phyloP scores from a whole-genome alignment of 2,797 vertebrate genomes.

The Serranus cabrilla region DNA sequence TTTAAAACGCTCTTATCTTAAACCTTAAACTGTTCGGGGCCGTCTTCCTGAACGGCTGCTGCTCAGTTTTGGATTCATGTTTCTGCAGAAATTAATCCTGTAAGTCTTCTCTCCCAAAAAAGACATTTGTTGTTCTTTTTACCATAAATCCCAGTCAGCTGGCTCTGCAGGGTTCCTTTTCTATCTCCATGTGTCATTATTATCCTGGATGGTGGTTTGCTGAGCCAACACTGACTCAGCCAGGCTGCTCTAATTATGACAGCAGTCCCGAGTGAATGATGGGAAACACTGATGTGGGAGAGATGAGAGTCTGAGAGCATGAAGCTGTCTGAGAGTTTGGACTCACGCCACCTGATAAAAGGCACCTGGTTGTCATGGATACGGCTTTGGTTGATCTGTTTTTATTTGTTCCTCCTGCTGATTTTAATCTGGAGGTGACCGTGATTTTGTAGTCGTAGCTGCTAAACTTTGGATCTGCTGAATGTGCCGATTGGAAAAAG shows the following conservation, averaged over 20 bases:
- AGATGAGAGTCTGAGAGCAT: too few relatives aligned
- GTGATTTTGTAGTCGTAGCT: too few relatives aligned
- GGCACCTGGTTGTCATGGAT: too few relatives aligned
- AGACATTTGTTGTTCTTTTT: neutral
- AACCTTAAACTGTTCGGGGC: neutral
- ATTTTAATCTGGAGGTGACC: too few relatives aligned
- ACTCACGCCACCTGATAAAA: too few relatives aligned
- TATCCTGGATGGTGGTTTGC: neutral
- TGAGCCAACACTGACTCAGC: slow-evolving; percentile 1
- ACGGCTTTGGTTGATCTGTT: too few relatives aligned
- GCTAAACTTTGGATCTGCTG: too few relatives aligned
- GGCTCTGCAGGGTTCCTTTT: neutral
- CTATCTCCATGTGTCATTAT: slow-evolving; percentile 8
- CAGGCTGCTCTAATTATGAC: neutral
- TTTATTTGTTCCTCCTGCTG: too few relatives aligned
- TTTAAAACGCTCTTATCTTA: slow-evolving; percentile 7
- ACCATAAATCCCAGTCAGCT: slow-evolving; percentile 3
- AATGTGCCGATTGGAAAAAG: too few relatives aligned
- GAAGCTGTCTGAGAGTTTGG: too few relatives aligned
- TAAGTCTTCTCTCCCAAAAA: too few relatives aligned
- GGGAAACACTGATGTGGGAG: neutral
- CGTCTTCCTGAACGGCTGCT: neutral
- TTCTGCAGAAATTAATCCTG: slow-evolving; percentile 4
- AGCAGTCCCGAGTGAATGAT: neutral
- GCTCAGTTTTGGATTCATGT: neutral